phyloP scores from a whole-genome alignment of 2,113 vertebrate species.

The Channa maculata region DNA sequence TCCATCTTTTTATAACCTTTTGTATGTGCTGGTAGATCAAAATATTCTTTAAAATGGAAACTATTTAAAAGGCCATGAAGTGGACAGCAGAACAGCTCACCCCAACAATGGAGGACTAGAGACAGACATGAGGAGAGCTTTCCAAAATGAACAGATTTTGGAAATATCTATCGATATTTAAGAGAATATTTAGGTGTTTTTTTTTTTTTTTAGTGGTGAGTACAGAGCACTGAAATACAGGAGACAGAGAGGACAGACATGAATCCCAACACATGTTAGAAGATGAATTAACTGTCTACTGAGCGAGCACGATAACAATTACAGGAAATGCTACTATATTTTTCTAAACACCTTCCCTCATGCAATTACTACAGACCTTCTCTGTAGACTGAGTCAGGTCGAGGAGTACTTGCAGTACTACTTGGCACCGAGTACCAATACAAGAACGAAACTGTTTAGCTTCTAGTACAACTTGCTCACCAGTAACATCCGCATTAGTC shows the following conservation, averaged over 20 bases:
- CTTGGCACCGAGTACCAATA: too few relatives aligned
- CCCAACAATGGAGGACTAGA: constrained; percentile 18
- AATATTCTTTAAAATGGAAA: constrained; percentile 50
- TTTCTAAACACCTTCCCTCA: constrained; percentile 24
- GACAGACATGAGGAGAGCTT: constrained; percentile 11
- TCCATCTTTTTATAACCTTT: constrained; percentile 20
- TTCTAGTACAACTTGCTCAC: too few relatives aligned
- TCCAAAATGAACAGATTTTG: not conserved
- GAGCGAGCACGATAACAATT: not conserved
- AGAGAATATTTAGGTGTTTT: not conserved
- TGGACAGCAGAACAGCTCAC: constrained; percentile 32
- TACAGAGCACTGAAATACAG: not conserved
- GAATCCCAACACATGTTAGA: constrained; percentile 4
- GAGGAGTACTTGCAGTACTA: too few relatives aligned
- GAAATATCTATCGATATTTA: constrained; percentile 5
- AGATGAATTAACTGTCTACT: not conserved
- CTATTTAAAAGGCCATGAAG: constrained; percentile 42
- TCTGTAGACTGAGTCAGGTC: not conserved
- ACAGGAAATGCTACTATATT: not conserved
- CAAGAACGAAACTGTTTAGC: too few relatives aligned
- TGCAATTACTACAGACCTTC: not conserved
- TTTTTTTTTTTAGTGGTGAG: constrained; percentile 32
- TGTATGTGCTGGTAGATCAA: constrained; percentile 16
- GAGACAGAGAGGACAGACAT: constrained; percentile 16
- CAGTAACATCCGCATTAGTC: too few relatives aligned